phyloP scores from a whole-genome alignment of 2,797 vertebrate genomes.

The Gymnodraco acuticeps region DNA sequence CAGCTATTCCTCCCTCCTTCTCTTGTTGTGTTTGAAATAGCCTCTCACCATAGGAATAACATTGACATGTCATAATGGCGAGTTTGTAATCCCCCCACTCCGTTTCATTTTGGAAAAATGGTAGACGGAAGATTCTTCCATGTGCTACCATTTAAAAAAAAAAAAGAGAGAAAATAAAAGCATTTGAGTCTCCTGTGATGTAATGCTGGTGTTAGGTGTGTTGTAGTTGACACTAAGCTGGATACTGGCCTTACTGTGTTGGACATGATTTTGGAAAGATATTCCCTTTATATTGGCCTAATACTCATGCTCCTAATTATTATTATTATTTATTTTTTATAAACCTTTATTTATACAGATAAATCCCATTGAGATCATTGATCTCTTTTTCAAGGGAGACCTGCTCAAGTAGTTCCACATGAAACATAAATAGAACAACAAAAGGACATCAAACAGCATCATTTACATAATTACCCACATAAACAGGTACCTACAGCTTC shows the following conservation, averaged over 20 bases:
- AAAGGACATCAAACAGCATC: too few relatives aligned
- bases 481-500: too few relatives aligned
- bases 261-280: slow-evolving; percentile 67
- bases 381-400: too few relatives aligned
- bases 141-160: slow-evolving; percentile 59
- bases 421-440: too few relatives aligned
- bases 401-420: too few relatives aligned
- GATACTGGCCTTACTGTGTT: slow-evolving; percentile 48
- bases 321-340: too few relatives aligned
- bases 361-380: too few relatives aligned
- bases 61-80: slow-evolving; percentile 66
- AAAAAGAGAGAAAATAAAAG: slow-evolving; percentile 62
- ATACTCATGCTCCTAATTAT: slow-evolving; percentile 53
- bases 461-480: too few relatives aligned
- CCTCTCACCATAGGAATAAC: slow-evolving; percentile 75
- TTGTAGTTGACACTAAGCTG: slow-evolving; percentile 63
- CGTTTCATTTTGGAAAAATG: slow-evolving; percentile 70
- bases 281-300: slow-evolving; percentile 52
- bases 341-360: too few relatives aligned
- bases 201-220: slow-evolving; percentile 70
- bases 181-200: slow-evolving; percentile 62
- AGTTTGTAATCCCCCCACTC: slow-evolving; percentile 51
- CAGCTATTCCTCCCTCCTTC: slow-evolving; percentile 41
- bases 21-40: slow-evolving; percentile 63
- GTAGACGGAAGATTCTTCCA: slow-evolving; percentile 66